Conservation (phyloP, 2,797 vertebrate species). For the Pelobates cultripes region DNA sequence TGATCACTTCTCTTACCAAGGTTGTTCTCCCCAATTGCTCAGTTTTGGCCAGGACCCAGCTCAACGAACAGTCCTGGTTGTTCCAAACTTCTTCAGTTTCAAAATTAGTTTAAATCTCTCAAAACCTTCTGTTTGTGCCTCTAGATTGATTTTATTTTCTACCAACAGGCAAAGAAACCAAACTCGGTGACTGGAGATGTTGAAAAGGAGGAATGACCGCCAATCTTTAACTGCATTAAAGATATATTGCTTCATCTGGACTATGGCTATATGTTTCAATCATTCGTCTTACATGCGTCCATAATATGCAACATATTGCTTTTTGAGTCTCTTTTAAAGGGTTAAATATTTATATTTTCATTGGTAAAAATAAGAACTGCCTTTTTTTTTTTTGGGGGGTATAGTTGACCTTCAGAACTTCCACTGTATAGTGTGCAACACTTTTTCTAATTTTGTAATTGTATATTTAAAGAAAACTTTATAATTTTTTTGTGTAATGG, state of each 20-base stretch:
- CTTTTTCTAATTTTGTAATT: too few species aligned
- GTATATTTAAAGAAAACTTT: too few species aligned
- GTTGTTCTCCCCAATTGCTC: too few species aligned
- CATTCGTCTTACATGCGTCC: too few species aligned
- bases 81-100: too few species aligned
- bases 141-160: background rate
- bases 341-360: background rate
- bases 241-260: too few species aligned
- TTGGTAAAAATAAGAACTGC: background rate
- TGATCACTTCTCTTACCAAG: too few species aligned
- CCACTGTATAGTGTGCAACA: too few species aligned
- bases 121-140: background rate
- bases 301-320: background rate
- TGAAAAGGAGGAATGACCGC: slow-evolving; percentile 49
- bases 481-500: too few species aligned
- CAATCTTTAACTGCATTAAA: background rate
- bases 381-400: background rate
- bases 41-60: background rate
- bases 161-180: slow-evolving; percentile 8
- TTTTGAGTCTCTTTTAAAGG: background rate
- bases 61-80: too few species aligned
- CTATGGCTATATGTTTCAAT: too few species aligned
- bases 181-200: fast-evolving
- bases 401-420: background rate
- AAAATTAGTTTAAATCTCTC: too few species aligned